phyloP scores from a whole-genome alignment of 2,888 invertebrate genomes.

The Drosophila subsilvestris region DNA sequence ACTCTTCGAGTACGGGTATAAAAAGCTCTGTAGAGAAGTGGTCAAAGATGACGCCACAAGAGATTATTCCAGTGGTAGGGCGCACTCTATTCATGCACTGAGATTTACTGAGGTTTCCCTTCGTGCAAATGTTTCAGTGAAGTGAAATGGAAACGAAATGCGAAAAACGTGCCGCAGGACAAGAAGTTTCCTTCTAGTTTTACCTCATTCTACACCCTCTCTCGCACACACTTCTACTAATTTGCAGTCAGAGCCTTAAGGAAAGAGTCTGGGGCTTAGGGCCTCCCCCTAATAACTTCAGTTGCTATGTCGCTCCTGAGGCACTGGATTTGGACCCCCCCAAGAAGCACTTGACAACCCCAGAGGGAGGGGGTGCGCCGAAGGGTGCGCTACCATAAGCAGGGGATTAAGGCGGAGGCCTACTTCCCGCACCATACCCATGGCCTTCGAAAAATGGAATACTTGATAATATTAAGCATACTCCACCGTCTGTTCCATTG shows the following conservation, averaged over 20 bases:
- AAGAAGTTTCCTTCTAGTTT: constrained; percentile 15
- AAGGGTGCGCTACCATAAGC: neutral
- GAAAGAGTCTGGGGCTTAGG: constrained; percentile 15
- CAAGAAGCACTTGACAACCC: constrained; percentile 4
- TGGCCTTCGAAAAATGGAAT: constrained; percentile 28
- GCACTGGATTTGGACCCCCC: constrained; percentile 12
- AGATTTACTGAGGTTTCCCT: neutral
- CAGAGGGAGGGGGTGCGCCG: neutral
- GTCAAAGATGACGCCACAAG: neutral
- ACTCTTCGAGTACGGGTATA: too few relatives aligned
- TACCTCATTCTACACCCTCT: neutral
- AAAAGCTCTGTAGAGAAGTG: neutral
- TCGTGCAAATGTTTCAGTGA: neutral
- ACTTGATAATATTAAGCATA: constrained; percentile 39
- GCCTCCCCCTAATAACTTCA: constrained; percentile 22
- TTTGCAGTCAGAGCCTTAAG: constrained; percentile 27
- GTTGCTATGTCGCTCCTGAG: constrained; percentile 1
- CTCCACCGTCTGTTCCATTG: constrained; percentile 21
- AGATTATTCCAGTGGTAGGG: neutral
- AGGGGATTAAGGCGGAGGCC: neutral
- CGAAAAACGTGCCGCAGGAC: constrained; percentile 67
- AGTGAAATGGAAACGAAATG: constrained; percentile 58
- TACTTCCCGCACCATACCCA: neutral
- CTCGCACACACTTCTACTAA: constrained; percentile 14
- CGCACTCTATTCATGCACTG: constrained; percentile 2